Evolutionary conservation across 2,888 invertebrate genomes (phyloP).

Genomic region (Leptinotarsa rubiginosa): DNA sequence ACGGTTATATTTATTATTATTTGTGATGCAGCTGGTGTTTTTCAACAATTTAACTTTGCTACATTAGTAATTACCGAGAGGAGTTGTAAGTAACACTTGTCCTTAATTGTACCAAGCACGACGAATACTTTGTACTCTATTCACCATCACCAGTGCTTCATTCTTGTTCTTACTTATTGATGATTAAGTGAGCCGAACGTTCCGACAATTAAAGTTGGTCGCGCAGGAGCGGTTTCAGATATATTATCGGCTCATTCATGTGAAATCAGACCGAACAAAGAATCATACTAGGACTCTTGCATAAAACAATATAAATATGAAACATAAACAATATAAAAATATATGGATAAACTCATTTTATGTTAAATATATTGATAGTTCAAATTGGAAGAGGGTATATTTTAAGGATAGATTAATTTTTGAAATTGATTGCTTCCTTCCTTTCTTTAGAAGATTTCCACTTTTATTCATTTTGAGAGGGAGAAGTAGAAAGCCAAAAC

Average conservation of each 20-base stretch:
- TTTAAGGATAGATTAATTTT: too few relatives aligned
- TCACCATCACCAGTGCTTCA: constrained; percentile 53
- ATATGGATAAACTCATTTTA: too few relatives aligned
- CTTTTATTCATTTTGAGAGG: too few relatives aligned
- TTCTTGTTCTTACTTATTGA: constrained; percentile 43
- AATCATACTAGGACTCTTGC: too few relatives aligned
- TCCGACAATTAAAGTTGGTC: constrained; percentile 40
- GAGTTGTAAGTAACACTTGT: constrained; percentile 66
- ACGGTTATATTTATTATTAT: constrained; percentile 64
- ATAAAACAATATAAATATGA: too few relatives aligned
- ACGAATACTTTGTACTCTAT: constrained; percentile 57
- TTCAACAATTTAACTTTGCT: constrained; percentile 66
- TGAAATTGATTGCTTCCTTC: too few relatives aligned
- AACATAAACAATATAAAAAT: too few relatives aligned
- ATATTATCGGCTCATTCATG: neutral
- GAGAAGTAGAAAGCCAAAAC: too few relatives aligned
- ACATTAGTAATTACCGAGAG: constrained; percentile 64
- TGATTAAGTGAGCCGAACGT: constrained; percentile 44
- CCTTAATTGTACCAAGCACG: constrained; percentile 62
- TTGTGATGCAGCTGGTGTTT: constrained; percentile 66
- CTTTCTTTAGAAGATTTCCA: too few relatives aligned
- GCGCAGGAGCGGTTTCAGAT: constrained; percentile 18
- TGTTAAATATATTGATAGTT: too few relatives aligned
- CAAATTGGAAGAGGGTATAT: too few relatives aligned
- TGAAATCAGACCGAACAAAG: too few relatives aligned